phyloP scores from a whole-genome alignment of 1,140 invertebrate genomes.

The Temnothorax curvispinosus region DNA sequence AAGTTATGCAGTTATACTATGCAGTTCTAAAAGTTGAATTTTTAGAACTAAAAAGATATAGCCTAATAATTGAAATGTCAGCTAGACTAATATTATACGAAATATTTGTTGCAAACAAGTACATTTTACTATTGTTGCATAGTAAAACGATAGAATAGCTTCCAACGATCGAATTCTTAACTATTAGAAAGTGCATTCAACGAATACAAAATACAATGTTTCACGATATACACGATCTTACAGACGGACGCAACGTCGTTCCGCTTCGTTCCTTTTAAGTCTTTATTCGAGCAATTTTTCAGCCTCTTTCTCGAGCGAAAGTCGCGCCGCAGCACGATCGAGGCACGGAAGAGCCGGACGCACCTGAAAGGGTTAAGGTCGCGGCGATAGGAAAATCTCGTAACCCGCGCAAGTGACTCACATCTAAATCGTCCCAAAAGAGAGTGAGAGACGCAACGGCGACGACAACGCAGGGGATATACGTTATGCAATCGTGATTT shows the following conservation, averaged over 20 bases:
- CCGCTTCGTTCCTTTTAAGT: background rate
- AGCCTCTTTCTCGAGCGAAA: slow-evolving; percentile 17
- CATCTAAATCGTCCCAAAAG: slow-evolving; percentile 64
- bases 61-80: background rate
- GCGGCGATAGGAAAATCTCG: slow-evolving; percentile 70
- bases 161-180: slow-evolving; percentile 1
- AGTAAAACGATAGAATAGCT: background rate
- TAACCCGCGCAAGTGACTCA: slow-evolving; percentile 71
- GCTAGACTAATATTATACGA: background rate
- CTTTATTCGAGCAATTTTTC: slow-evolving; percentile 1
- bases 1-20: background rate
- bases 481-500: slow-evolving; percentile 76
- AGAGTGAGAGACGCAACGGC: slow-evolving; percentile 21
- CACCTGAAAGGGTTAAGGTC: slow-evolving; percentile 68
- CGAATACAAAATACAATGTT: slow-evolving; percentile 11
- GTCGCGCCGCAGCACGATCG: background rate
- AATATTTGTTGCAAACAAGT: background rate
- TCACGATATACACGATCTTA: background rate
- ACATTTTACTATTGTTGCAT: background rate
- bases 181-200: background rate
- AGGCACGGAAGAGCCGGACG: background rate
- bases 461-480: slow-evolving; percentile 9
- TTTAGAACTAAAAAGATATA: background rate
- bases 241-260: background rate
- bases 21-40: background rate